phyloP scores from a whole-genome alignment of 1,140 invertebrate genomes.

The Dolichoris vasculosae region DNA sequence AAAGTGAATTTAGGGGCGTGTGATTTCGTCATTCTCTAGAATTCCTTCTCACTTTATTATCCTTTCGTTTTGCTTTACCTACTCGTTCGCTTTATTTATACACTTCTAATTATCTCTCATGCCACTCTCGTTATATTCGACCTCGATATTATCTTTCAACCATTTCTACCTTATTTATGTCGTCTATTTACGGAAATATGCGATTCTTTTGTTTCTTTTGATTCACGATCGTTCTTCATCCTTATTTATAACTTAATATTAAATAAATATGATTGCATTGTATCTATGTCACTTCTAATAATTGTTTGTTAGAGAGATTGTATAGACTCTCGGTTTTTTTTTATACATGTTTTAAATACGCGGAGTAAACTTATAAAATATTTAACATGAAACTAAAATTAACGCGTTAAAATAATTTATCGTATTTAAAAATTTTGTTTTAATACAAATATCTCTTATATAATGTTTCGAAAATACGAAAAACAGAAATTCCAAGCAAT shows the following conservation, averaged over 20 bases:
- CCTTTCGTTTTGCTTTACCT: constrained; percentile 27
- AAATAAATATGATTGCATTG: neutral
- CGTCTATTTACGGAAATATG: neutral
- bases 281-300: no score
- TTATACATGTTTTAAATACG: no score
- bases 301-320: no score
- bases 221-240: neutral
- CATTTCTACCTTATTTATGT: neutral
- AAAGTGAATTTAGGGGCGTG: constrained; percentile 27
- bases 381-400: no score
- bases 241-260: neutral
- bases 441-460: no score
- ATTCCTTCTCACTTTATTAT: constrained; percentile 35
- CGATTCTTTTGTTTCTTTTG: neutral
- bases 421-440: no score
- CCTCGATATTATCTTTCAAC: neutral
- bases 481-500: no score
- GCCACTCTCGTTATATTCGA: neutral
- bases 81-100: constrained; percentile 35
- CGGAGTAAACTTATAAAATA: no score
- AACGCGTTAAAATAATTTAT: no score
- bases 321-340: no score
- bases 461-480: no score
- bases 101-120: constrained; percentile 23
- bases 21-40: constrained; percentile 42